These are phyloP conservation scores for Drosophila silvestris DNA, from an alignment of 2,888 invertebrate genomes.

Conservation along the genomic window DNA sequence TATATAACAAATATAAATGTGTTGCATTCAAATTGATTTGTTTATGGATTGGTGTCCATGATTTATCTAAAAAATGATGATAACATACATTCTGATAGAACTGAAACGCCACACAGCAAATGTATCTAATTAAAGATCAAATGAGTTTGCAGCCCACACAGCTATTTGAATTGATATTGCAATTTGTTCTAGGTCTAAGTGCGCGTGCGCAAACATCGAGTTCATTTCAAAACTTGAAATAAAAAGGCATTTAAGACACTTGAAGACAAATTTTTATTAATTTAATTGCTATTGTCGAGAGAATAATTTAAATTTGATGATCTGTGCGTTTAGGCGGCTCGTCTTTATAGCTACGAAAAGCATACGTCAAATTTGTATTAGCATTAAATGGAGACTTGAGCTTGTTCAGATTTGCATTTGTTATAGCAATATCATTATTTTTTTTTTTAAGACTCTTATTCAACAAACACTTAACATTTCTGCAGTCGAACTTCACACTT, in stretches of 20 bases:
- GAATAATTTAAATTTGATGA: slow-evolving; percentile 51
- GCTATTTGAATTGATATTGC: slow-evolving; percentile 27
- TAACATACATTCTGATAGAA: background rate
- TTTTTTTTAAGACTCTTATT: slow-evolving; percentile 4
- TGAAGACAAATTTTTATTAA: slow-evolving; percentile 10
- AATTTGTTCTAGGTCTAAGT: slow-evolving; percentile 29
- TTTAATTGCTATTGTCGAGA: slow-evolving; percentile 28
- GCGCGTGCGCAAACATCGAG: slow-evolving; percentile 35
- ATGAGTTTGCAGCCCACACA: slow-evolving; percentile 12
- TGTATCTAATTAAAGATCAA: slow-evolving; percentile 1
- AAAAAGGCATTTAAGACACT: slow-evolving; percentile 24
- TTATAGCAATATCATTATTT: background rate
- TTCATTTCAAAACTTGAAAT: slow-evolving; percentile 7
- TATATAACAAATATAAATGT: background rate
- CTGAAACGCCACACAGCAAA: background rate
- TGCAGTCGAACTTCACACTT: slow-evolving; percentile 15
- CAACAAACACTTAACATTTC: slow-evolving; percentile 31
- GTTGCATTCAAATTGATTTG: background rate
- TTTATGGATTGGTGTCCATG: background rate
- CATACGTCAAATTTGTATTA: slow-evolving; percentile 32
- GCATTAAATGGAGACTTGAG: slow-evolving; percentile 10
- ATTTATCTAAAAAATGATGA: background rate
- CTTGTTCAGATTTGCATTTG: slow-evolving; percentile 23
- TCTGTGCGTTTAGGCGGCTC: slow-evolving; percentile 40
- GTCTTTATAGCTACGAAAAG: slow-evolving; percentile 57